phyloP scores from a whole-genome alignment of 2,888 invertebrate species.

The Oscheius sp. region DNA sequence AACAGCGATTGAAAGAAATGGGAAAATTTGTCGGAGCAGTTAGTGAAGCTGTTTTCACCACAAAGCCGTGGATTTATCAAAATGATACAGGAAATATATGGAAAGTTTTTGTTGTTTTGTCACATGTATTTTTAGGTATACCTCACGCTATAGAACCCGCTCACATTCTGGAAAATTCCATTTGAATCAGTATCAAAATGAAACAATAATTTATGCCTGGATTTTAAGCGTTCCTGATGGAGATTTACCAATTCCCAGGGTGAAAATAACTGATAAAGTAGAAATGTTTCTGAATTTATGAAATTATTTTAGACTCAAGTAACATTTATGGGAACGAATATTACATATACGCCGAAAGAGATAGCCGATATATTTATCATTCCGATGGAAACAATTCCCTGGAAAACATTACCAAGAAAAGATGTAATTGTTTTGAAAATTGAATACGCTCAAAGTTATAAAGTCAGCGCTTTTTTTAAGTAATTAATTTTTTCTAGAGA shows the following conservation, averaged over 20 bases:
- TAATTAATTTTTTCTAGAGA: background rate
- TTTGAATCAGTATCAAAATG: constrained; percentile 42
- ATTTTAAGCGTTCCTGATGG: constrained; percentile 50
- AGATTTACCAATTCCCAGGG: constrained; percentile 43
- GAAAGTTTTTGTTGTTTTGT: constrained; percentile 20
- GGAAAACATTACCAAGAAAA: constrained; percentile 48
- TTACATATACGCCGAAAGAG: constrained; percentile 28
- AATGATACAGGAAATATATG: constrained; percentile 74
- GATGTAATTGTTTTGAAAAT: constrained; percentile 64
- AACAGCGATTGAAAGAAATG: constrained; percentile 72
- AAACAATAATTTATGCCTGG: constrained; percentile 66
- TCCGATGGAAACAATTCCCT: constrained; percentile 37
- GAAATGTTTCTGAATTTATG: background rate
- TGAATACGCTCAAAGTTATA: constrained; percentile 49
- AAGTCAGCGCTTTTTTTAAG: background rate
- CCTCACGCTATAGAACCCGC: constrained; percentile 45
- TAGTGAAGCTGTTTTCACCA: constrained; percentile 72
- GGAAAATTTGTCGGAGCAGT: constrained; percentile 56
- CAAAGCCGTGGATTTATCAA: constrained; percentile 73
- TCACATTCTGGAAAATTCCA: constrained; percentile 23
- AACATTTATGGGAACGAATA: constrained; percentile 54
- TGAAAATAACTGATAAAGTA: constrained; percentile 54
- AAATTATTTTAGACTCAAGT: constrained; percentile 54
- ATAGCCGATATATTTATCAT: constrained; percentile 15
- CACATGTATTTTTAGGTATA: constrained; percentile 46